phyloP scores from a whole-genome alignment of 2,797 vertebrate species.

The Lagorchestes hirsutus region DNA sequence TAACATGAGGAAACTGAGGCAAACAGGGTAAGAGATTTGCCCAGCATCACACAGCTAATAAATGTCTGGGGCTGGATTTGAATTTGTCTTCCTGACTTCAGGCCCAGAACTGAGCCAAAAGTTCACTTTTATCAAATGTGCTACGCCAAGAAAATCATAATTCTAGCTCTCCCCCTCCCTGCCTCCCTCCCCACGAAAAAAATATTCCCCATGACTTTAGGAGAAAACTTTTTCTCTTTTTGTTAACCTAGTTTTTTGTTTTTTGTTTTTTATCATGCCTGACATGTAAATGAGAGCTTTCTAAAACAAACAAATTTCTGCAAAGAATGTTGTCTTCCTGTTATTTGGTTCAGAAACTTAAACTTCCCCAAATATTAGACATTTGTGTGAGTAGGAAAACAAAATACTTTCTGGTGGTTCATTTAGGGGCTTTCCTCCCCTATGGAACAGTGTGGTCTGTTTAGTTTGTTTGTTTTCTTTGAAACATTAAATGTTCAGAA shows the following conservation, averaged over 20 bases:
- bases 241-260: neutral
- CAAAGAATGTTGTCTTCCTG: neutral
- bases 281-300: neutral
- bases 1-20: neutral
- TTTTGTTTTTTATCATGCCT: conserved; percentile 35
- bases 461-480: conserved; percentile 6
- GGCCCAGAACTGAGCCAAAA: too few species aligned
- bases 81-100: neutral
- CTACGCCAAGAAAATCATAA: neutral
- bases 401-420: conserved; percentile 15
- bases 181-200: neutral
- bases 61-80: neutral
- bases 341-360: conserved; percentile 28
- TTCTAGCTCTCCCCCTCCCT: neutral
- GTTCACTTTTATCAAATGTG: neutral
- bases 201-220: neutral
- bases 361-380: neutral
- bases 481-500: neutral
- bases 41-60: neutral
- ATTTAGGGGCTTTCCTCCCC: neutral
- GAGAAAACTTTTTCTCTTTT: conserved; percentile 2
- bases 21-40: neutral
- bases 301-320: neutral
- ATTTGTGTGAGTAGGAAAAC: conserved; percentile 28
- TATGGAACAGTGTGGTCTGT: neutral